Base-by-base conservation (phyloP, 2,888 invertebrate genomes). In the Strigamia crassipes region DNA sequence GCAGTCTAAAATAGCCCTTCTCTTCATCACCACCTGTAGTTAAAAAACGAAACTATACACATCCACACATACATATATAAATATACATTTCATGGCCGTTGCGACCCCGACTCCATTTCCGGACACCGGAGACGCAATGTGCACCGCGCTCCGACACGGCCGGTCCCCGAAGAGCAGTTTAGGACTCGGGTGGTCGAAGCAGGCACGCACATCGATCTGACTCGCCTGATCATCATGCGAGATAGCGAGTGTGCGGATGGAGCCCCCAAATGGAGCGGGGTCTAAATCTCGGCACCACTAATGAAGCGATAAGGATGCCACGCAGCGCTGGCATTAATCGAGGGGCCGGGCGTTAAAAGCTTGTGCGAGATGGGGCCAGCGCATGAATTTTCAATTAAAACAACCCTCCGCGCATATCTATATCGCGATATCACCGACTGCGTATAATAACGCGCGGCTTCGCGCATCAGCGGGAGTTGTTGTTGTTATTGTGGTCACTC, bases 131-230 rank as follows among this genome's bases (percentile, higher is more conserved):
- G 51, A 34, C 34, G 34, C 51, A 51, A n/a, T n/a, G 51, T n/a
- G 51, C 51, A 51, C 13, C 51, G 10, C 51, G 51, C 51, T n/a
- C 51, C 51, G 51, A 51, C 15, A n/a, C 51, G 51, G 51, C 51
- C 51, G 51, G 51, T 51, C 51, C 51, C 51, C 51, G 51, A 51
- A 51, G 51, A 51, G 51, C 51, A 51, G 51, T 51, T 51, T 51
- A 51, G 51, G 51, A 51, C 51, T 51, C 51, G 51, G 51, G 51
- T 51, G 51, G 51, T 51, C 51, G 51, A 51, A 51, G 3, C 15
- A 51, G 51, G 51, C 51, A 51, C 51, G 51, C 51, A 51, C 51
- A 51, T 51, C 51, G 51, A 51, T 51, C 51, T 51, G 51, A n/a
- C 51, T 51, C 51, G 51, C 51, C 51, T 51, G 51, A 51, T 51